Percentiles rank a stretch among this genome's conserved stretches.
These are phyloP conservation scores for Microtus montanus DNA, from an alignment of 2,113 vertebrate species.

Conservation along the genomic window DNA sequence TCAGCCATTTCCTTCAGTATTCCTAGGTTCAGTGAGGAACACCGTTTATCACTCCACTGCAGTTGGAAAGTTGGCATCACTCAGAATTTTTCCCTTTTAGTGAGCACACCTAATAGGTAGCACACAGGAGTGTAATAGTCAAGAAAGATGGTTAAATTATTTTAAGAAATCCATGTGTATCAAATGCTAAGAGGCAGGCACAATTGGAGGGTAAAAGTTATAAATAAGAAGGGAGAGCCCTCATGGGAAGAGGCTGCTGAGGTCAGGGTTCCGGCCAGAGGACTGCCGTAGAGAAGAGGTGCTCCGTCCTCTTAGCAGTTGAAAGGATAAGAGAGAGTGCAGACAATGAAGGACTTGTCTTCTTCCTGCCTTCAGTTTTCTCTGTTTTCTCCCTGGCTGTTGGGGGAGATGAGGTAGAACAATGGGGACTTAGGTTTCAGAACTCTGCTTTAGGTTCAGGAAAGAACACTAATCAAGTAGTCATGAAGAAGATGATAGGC, in stretches of 20 bases:
- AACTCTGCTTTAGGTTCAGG: not conserved
- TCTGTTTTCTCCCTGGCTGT: not conserved
- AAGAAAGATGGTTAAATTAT: not conserved
- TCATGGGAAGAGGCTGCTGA: not conserved
- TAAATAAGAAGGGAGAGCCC: not conserved
- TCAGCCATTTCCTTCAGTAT: not conserved
- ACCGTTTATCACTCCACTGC: not conserved
- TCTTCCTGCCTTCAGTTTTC: not conserved
- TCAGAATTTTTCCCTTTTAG: not conserved
- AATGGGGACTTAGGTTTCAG: not conserved
- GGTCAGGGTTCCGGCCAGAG: not conserved
- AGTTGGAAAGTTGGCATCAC: not conserved
- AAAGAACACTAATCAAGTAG: not conserved
- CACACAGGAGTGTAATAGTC: not conserved
- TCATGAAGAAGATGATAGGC: not conserved
- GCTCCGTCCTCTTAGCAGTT: not conserved
- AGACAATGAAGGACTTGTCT: not conserved
- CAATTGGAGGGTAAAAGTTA: not conserved
- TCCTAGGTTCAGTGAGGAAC: not conserved
- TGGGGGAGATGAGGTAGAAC: not conserved
- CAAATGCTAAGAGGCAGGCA: not conserved
- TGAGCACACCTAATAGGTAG: not conserved
- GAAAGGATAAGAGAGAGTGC: not conserved
- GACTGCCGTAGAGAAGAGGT: not conserved
- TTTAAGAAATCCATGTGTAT: not conserved